phyloP scores from a whole-genome alignment of 2,797 vertebrate genomes.

The Neopelma chrysocephalum region DNA sequence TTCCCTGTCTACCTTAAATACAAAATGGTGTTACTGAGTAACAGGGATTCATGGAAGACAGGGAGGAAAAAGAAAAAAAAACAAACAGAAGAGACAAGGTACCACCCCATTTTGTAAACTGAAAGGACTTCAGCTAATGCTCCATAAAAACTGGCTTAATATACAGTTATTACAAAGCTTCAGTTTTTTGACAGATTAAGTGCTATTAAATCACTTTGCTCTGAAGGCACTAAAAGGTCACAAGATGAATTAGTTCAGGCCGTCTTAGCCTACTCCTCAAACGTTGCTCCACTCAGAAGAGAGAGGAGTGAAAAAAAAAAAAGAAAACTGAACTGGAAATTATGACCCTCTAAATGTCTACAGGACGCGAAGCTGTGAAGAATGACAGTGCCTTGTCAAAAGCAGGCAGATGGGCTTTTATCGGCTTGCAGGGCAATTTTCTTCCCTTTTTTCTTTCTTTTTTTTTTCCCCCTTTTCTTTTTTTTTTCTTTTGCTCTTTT shows the following conservation, averaged over 20 bases:
- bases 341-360: slow-evolving; percentile 78
- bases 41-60: background rate
- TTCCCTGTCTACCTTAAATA: background rate
- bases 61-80: background rate
- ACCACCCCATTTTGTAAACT: slow-evolving; percentile 69
- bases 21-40: background rate
- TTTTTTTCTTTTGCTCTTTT: too few species aligned
- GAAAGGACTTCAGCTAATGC: slow-evolving; percentile 76
- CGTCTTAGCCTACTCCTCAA: slow-evolving; percentile 71
- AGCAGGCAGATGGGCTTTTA: slow-evolving; percentile 75
- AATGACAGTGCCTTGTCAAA: slow-evolving; percentile 71
- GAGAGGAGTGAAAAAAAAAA: slow-evolving; percentile 51
- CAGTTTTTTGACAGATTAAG: slow-evolving; percentile 82
- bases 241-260: slow-evolving; percentile 80
- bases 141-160: slow-evolving; percentile 78
- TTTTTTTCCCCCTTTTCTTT: background rate
- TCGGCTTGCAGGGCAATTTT: slow-evolving; percentile 72
- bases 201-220: slow-evolving; percentile 83
- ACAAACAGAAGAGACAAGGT: background rate
- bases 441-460: slow-evolving; percentile 6
- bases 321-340: slow-evolving; percentile 72
- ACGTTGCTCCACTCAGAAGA: slow-evolving; percentile 45
- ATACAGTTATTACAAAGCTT: slow-evolving; percentile 81
- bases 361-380: slow-evolving; percentile 72
- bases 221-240: slow-evolving; percentile 80